Evolutionary conservation across 2,113 vertebrate genomes (phyloP).

Genomic region (Sphyrna mokarran): DNA sequence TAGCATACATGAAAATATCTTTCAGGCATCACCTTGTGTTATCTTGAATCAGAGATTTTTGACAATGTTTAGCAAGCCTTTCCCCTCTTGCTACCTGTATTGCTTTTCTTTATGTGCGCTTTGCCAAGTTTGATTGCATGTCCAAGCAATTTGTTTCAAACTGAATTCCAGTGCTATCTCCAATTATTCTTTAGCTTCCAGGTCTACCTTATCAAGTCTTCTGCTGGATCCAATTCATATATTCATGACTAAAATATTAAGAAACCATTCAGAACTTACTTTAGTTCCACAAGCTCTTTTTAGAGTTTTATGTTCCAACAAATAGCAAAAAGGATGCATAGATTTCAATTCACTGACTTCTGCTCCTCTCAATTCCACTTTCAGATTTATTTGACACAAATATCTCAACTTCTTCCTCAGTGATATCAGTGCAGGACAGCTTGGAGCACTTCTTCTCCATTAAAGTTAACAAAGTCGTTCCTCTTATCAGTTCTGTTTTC

Average conservation of each 20-base stretch:
- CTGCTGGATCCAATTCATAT: constrained; percentile 77
- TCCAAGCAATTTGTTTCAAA: constrained; percentile 88
- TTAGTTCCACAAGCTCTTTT: constrained; percentile 79
- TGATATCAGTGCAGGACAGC: too few relatives aligned
- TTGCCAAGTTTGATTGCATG: constrained; percentile 78
- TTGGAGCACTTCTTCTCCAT: too few relatives aligned
- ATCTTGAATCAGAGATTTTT: constrained; percentile 84
- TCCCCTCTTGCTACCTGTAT: constrained; percentile 78
- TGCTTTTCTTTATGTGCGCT: constrained; percentile 65
- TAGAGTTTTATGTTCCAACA: constrained; percentile 69
- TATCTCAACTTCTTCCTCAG: too few relatives aligned
- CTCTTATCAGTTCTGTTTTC: too few relatives aligned
- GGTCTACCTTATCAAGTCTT: constrained; percentile 88
- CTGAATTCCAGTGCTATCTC: constrained; percentile 79
- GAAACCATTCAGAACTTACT: constrained; percentile 66
- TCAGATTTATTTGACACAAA: too few relatives aligned
- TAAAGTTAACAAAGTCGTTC: too few relatives aligned
- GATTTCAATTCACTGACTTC: too few relatives aligned
- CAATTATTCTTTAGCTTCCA: constrained; percentile 74
- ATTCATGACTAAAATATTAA: constrained; percentile 71
- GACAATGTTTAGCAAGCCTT: constrained; percentile 78
- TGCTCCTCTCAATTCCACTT: too few relatives aligned
- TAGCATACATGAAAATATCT: constrained; percentile 76
- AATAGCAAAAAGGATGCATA: constrained; percentile 67
- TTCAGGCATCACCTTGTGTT: constrained; percentile 68